These are phyloP conservation scores for Acleris emargana DNA, from an alignment of 2,888 invertebrate species.

Conservation along the genomic window DNA sequence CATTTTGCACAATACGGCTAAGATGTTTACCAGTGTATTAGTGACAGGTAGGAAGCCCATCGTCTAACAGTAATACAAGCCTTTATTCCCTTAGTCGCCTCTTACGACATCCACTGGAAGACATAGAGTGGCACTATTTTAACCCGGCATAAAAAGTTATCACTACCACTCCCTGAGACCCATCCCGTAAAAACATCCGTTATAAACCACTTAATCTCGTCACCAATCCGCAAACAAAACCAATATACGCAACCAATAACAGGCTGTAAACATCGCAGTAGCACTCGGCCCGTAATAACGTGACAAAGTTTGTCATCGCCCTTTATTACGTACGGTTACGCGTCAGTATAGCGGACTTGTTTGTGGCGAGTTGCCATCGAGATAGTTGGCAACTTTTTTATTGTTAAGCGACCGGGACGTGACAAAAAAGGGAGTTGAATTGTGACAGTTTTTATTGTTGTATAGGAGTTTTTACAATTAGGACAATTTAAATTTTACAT, in stretches of 20 bases:
- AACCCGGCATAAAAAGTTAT: too few relatives aligned
- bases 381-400: slow-evolving; percentile 2
- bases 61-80: too few relatives aligned
- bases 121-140: too few relatives aligned
- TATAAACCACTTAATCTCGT: slow-evolving; percentile 19
- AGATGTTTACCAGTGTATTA: too few relatives aligned
- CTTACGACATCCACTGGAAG: too few relatives aligned
- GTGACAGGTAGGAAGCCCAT: too few relatives aligned
- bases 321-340: slow-evolving; percentile 45
- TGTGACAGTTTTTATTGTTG: too few relatives aligned
- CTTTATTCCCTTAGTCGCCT: too few relatives aligned
- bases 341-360: slow-evolving; percentile 36
- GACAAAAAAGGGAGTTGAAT: background rate
- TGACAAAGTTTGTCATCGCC: slow-evolving; percentile 48
- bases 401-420: background rate
- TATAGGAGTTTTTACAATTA: too few relatives aligned
- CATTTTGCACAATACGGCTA: too few relatives aligned
- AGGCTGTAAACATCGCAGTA: slow-evolving; percentile 46
- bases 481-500: too few relatives aligned
- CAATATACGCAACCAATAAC: slow-evolving; percentile 43
- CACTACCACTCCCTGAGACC: too few relatives aligned
- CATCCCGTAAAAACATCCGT: slow-evolving; percentile 1
- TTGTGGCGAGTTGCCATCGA: slow-evolving; percentile 27
- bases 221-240: slow-evolving; percentile 26
- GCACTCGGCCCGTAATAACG: slow-evolving; percentile 45